Conservation (phyloP, 2,888 invertebrate species). For the Hydropsyche betteni region DNA sequence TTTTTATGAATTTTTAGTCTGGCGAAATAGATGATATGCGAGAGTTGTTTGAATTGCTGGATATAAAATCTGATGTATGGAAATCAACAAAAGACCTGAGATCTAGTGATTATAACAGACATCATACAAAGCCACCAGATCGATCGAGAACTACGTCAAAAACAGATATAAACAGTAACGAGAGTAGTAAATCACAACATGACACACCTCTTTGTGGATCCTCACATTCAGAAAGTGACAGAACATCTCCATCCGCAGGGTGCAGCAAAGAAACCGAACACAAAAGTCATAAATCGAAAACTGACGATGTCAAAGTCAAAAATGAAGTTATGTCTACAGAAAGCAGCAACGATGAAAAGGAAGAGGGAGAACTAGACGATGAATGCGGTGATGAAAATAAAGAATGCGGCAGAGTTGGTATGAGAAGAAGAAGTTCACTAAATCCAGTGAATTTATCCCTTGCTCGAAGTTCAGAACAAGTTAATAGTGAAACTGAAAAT, state of each 20-base stretch:
- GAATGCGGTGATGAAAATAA: slow-evolving; percentile 63
- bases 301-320: slow-evolving; percentile 63
- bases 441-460: slow-evolving; percentile 85
- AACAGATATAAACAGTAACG: slow-evolving; percentile 66
- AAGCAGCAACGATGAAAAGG: slow-evolving; percentile 65
- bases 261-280: slow-evolving; percentile 64
- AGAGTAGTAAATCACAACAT: slow-evolving; percentile 64
- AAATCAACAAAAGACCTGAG: slow-evolving; percentile 65
- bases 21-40: slow-evolving; percentile 84
- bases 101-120: slow-evolving; percentile 63
- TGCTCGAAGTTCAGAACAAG: slow-evolving; percentile 67
- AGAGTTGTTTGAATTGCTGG: slow-evolving; percentile 82
- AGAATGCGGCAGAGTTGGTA: slow-evolving; percentile 64
- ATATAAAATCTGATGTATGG: slow-evolving; percentile 86
- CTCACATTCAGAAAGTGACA: slow-evolving; percentile 65
- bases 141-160: slow-evolving; percentile 63
- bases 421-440: slow-evolving; percentile 76
- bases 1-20: slow-evolving; percentile 66
- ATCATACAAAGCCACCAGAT: slow-evolving; percentile 63
- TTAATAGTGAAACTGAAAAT: slow-evolving; percentile 68
- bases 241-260: slow-evolving; percentile 62
- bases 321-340: slow-evolving; percentile 65
- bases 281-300: slow-evolving; percentile 54
- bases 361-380: slow-evolving; percentile 62
- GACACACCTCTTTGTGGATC: slow-evolving; percentile 62